Evolutionary conservation across 2,888 invertebrate genomes (phyloP), one percentile per base, ranked within the genome.

Genomic region (Macaria liturata): DNA sequence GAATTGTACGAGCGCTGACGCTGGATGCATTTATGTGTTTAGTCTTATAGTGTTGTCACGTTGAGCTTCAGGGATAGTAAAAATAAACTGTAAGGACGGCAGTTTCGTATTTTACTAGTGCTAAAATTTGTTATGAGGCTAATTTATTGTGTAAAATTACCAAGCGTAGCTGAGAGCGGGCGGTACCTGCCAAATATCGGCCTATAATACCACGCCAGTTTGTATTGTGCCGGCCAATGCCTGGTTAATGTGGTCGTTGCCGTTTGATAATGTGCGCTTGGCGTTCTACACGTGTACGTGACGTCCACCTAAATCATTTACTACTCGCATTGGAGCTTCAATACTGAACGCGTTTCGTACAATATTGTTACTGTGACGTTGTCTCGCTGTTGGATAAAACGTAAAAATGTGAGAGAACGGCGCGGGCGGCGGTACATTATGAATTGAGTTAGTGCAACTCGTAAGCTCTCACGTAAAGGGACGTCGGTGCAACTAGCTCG

Each of bases 391-490:
- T 73, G 69, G 70, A 68, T 74, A 70, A 80, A 79, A 80, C 72
- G 76, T 78, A 82, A 83, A 86, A 84, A 80, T 76, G 79, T 78
- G 71, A 75, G 71, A 72, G 68, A 51, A 51, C 55, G 49, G 72
- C 69, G 69, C 66, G 72, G 70, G 76, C 69, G 68, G 66, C 71
- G 70, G 76, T 74, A 75, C 71, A 79, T 85, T 86, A 86, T 86
- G 84, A 88, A 88, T 88, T 83, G 84, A 84, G 85, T 88, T 84
- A 85, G 81, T 80, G 77, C 75, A 80, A 82, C 81, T 82, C 78
- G 78, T 78, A 78, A 79, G 80, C 75, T 62, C 62, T 71, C 74
- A 72, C 72, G 79, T 76, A 81, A 79, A 81, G 80, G 83, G 81
- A 80, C 78, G 71, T 20, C 20, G 20, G 20, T 67, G 30, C 6